phyloP scores from a whole-genome alignment of 1,140 invertebrate species.

The Drosophila auraria region DNA sequence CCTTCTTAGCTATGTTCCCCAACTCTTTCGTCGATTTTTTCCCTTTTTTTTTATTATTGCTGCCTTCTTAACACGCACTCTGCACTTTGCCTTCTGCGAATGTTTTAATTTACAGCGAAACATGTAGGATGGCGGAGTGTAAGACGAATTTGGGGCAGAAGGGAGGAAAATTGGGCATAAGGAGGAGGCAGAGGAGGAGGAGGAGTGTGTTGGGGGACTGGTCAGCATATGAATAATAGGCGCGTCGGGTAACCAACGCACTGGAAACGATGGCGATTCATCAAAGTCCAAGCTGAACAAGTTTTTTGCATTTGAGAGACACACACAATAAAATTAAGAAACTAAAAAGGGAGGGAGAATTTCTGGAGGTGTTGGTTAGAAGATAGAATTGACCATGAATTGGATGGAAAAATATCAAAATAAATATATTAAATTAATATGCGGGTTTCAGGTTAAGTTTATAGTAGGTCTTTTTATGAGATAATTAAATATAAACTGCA shows the following conservation, averaged over 20 bases:
- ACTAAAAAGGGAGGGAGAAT: slow-evolving; percentile 10
- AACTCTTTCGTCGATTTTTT: slow-evolving; percentile 48
- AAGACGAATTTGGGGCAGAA: slow-evolving; percentile 3
- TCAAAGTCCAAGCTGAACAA: slow-evolving; percentile 79
- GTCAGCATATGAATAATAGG: slow-evolving; percentile 72
- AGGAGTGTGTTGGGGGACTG: not conserved
- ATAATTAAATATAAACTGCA: not conserved
- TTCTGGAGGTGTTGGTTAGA: not conserved
- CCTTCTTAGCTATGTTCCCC: slow-evolving; percentile 20
- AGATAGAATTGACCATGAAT: not conserved
- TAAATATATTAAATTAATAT: not conserved
- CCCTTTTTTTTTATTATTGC: slow-evolving; percentile 12
- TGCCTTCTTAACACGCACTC: slow-evolving; percentile 66
- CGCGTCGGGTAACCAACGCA: slow-evolving; percentile 43
- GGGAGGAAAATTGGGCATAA: not conserved
- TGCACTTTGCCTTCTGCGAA: slow-evolving; percentile 68
- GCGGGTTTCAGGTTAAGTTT: not conserved
- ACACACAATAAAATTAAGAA: slow-evolving; percentile 42
- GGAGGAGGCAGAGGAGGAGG: not conserved
- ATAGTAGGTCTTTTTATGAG: too few species aligned
- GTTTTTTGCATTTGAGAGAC: slow-evolving; percentile 78
- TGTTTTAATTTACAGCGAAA: slow-evolving; percentile 51
- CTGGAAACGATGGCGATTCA: slow-evolving; percentile 73
- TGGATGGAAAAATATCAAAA: not conserved
- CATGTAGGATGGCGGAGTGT: slow-evolving; percentile 37